Base-by-base conservation (phyloP, 2,888 invertebrate species). In the Oligia fasciuncula region DNA sequence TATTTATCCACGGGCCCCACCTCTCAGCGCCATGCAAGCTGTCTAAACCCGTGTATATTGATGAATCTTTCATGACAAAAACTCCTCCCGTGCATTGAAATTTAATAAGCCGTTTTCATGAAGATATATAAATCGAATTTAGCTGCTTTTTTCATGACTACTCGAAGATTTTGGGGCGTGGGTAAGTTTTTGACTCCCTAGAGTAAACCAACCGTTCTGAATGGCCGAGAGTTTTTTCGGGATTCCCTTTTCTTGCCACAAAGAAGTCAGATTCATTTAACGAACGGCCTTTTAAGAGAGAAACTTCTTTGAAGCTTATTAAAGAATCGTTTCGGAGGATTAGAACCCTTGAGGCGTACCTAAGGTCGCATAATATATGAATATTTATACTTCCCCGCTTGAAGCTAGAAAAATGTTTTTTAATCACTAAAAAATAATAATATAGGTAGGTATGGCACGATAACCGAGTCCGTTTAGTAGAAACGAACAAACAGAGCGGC, bases 221-320 rank as follows among this genome's bases (percentile, higher is more conserved):
- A 94, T 93, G 91, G 91, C 91, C 91, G 90, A 91, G 94, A 94
- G 91, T 93, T 94, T 87, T 93, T 94, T 94, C 85, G 91, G 92
- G 92, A 91, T 91, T 93, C 92, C 93, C 93, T 94, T 95, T 94
- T 92, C 92, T 93, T 93, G 89, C 93, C 92, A 93, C 94, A 94
- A 94, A 95, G 94, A 93, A 94, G 93, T 92, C 92, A 93, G 93
- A 94, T 94, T 94, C 93, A 93, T 94, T 94, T 94, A 95, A 94
- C 92, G 93, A 94, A 93, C 93, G 92, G 90, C 91, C 92, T 93
- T 94, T 94, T 95, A 92, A 92, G 90, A 90, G 91, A 90, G 89
- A 94, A 94, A 95, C 90, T 94, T 95, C 93, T 94, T 94, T 94
- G 93, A 92, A 93, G 94, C 94, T 94, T 94, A 94, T 95, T 94